Evolutionary conservation across 1,140 invertebrate species (phyloP).

Genomic region (Neodiprion pinetum): DNA sequence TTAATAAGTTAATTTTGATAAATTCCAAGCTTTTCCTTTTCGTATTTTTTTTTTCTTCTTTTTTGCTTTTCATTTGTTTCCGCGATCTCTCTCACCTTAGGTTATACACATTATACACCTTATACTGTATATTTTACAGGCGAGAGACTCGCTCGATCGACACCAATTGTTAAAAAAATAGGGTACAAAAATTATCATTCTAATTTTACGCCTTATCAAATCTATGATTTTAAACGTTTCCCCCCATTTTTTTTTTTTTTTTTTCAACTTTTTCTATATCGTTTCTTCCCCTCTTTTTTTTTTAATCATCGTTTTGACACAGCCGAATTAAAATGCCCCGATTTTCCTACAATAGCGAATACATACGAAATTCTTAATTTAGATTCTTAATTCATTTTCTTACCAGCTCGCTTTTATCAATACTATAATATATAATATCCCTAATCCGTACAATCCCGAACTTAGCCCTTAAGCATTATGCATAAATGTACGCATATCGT

Average conservation of each 20-base stretch:
- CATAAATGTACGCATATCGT: not conserved
- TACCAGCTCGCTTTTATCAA: too few relatives aligned
- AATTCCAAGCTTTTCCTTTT: conserved; percentile 27
- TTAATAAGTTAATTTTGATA: conserved; percentile 34
- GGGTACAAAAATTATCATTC: conserved; percentile 62
- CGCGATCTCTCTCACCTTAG: too few relatives aligned
- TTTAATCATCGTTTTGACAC: conserved; percentile 39
- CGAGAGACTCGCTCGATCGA: conserved; percentile 22
- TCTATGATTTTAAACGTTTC: conserved; percentile 37
- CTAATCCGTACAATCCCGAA: not conserved
- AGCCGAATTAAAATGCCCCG: conserved; percentile 62
- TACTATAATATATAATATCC: not conserved
- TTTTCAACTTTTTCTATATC: conserved; percentile 10
- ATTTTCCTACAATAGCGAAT: conserved; percentile 35
- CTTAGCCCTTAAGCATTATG: not conserved
- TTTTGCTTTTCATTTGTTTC: not conserved
- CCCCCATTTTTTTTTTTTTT: not conserved
- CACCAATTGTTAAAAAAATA: conserved; percentile 60
- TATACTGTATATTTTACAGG: not conserved
- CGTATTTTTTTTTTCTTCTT: conserved; percentile 19
- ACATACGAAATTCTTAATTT: conserved; percentile 36
- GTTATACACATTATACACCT: too few relatives aligned
- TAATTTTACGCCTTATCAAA: conserved; percentile 52
- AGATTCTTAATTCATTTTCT: conserved; percentile 12
- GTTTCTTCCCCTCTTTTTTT: conserved; percentile 26